phyloP scores from a whole-genome alignment of 1,140 invertebrate species.

The Lepidurus packardi region DNA sequence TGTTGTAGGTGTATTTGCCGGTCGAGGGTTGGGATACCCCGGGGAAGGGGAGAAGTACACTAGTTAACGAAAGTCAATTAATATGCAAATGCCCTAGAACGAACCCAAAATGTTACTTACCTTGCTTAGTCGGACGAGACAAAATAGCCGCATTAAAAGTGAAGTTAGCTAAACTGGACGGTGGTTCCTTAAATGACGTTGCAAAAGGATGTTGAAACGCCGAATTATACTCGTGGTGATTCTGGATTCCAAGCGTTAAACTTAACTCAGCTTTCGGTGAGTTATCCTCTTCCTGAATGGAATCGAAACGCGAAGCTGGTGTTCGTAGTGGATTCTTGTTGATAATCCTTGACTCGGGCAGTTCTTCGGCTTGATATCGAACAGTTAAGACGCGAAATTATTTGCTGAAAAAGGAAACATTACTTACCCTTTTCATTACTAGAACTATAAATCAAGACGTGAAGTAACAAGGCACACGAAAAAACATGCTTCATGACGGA shows the following conservation, averaged over 20 bases:
- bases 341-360: not conserved
- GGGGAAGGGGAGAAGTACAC: not conserved
- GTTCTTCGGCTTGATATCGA: not conserved
- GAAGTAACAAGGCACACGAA: not conserved
- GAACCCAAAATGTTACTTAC: not conserved
- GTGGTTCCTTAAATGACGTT: not conserved
- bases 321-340: constrained; percentile 7
- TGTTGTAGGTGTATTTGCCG: not conserved
- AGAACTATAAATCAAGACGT: not conserved
- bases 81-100: not conserved
- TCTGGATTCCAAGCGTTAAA: not conserved
- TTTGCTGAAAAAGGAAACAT: not conserved
- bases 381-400: not conserved
- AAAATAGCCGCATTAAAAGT: not conserved
- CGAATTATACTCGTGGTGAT: not conserved
- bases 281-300: not conserved
- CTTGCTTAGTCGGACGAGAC: not conserved
- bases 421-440: not conserved
- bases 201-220: not conserved
- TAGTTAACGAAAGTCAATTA: not conserved
- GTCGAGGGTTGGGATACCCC: not conserved
- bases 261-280: not conserved
- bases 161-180: not conserved
- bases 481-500: not conserved
- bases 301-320: not conserved